These are phyloP conservation scores for Melipona beecheii DNA, from an alignment of 2,888 invertebrate species.

Conservation along the genomic window DNA sequence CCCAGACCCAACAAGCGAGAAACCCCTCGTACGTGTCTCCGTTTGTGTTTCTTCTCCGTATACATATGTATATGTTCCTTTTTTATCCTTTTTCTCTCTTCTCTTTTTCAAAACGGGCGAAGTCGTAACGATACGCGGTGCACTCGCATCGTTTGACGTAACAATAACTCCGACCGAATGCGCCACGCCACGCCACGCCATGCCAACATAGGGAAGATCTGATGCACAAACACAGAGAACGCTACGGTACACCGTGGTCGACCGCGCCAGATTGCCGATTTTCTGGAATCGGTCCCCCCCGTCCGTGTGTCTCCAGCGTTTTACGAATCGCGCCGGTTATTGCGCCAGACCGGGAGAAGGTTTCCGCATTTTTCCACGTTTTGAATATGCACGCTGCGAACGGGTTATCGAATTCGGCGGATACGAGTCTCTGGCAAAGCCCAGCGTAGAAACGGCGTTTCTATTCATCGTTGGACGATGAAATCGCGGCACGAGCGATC, in stretches of 20 bases:
- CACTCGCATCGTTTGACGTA: constrained; percentile 57
- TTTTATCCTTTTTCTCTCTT: not conserved
- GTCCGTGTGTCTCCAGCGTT: not conserved
- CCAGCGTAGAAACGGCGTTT: not conserved
- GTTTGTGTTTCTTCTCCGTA: too few relatives aligned
- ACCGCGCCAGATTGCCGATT: constrained; percentile 42
- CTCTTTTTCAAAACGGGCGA: not conserved
- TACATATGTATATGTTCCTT: not conserved
- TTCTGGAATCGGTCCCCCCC: not conserved
- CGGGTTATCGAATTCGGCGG: not conserved
- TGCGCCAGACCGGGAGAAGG: not conserved
- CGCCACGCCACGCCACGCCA: not conserved
- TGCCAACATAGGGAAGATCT: not conserved
- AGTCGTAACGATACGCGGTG: constrained; percentile 16
- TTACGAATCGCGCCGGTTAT: constrained; percentile 33
- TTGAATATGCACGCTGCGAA: not conserved
- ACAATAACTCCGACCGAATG: constrained; percentile 53
- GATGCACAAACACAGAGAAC: constrained; percentile 21
- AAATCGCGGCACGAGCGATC: not conserved
- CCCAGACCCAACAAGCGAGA: not conserved
- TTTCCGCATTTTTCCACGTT: constrained; percentile 22
- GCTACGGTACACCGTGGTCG: constrained; percentile 34
- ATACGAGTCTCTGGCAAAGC: not conserved
- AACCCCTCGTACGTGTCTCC: not conserved
- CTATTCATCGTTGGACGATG: not conserved